These are phyloP conservation scores for Epinephelus fuscoguttatus DNA, from an alignment of 2,113 vertebrate genomes.

Conservation along the genomic window DNA sequence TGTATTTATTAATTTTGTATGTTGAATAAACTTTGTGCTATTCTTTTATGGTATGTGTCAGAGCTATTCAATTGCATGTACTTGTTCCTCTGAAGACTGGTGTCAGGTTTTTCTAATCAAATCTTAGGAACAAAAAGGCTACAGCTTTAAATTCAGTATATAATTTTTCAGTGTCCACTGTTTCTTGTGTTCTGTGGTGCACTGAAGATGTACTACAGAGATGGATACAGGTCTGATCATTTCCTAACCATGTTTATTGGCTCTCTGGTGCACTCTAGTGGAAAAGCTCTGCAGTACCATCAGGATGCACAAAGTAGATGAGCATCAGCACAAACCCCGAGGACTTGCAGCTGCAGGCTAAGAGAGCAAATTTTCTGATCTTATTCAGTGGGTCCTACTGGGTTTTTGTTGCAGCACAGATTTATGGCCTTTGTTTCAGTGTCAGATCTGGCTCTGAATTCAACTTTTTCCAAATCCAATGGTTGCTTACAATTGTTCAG, in stretches of 20 bases:
- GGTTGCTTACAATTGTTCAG: too few species aligned
- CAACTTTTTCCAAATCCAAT: neutral
- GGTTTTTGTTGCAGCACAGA: neutral
- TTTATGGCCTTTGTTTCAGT: neutral
- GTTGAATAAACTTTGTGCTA: conserved; percentile 73
- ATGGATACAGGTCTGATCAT: neutral
- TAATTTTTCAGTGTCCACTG: neutral
- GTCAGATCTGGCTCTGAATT: neutral
- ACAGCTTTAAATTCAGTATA: too few species aligned
- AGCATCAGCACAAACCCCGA: neutral
- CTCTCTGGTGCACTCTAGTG: conserved; percentile 67
- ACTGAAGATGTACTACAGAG: neutral
- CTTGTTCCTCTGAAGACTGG: neutral
- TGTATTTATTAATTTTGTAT: conserved; percentile 74
- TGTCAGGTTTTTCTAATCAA: neutral
- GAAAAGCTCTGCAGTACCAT: conserved; percentile 18
- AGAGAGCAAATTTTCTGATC: neutral
- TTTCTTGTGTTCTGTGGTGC: neutral
- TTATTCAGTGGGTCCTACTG: neutral
- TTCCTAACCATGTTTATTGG: neutral
- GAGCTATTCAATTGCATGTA: neutral
- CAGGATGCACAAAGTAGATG: neutral
- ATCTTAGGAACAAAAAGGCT: neutral
- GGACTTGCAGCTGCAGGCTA: neutral
- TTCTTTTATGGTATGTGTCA: conserved; percentile 53